Base-by-base conservation (phyloP, 2,797 vertebrate genomes). In the Varecia variegata region DNA sequence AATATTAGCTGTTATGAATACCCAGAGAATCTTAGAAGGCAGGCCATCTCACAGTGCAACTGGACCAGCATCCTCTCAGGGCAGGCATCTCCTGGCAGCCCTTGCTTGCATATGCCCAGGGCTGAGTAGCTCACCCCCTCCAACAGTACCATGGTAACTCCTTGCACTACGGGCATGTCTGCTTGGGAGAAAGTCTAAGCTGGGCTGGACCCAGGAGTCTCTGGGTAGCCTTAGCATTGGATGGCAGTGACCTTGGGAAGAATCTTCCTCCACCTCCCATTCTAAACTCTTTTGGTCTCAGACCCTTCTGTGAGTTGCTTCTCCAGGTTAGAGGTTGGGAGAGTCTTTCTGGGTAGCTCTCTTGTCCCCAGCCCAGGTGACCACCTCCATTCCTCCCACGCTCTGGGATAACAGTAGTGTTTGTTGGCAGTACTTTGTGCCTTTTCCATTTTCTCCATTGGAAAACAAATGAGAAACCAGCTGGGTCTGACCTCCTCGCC, bases 391-490 rank as follows among this genome's bases (percentile, higher is more conserved):
- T 20, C 47, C 23, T 83, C 35, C 30, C 10, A 45, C 20, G 52
- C 82, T 82, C 38, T 25, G 40, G 5, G 81, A 90, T 62, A 79
- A 79, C 85, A 87, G 70, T 5, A 74, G 62, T 74, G 47, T 84
- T 86, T 93, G 65, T 47, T 73, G 43, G 68, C 79, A 56, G 71
- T 47, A 60, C 52, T 90, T 65, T 56, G 27, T 65, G 74, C 90
- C 88, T 95, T 90, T 96, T 92, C 70, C 50, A 87, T 86, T 90
- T 96, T 96, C 70, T 92, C 65, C 84, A 85, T 93, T 76, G 82
- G 93, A 97, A 97, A 96, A 93, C 85, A 95, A 90, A 86, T 25
- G 86, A 95, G 83, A 93, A 96, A 76, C 58, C 94, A 85, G 79
- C 93, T 88, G 94, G 56, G 87, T 91, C 94, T 76, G 84, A 87